Evolutionary conservation across 2,113 vertebrate species (phyloP).

Genomic region (Channa argus): DNA sequence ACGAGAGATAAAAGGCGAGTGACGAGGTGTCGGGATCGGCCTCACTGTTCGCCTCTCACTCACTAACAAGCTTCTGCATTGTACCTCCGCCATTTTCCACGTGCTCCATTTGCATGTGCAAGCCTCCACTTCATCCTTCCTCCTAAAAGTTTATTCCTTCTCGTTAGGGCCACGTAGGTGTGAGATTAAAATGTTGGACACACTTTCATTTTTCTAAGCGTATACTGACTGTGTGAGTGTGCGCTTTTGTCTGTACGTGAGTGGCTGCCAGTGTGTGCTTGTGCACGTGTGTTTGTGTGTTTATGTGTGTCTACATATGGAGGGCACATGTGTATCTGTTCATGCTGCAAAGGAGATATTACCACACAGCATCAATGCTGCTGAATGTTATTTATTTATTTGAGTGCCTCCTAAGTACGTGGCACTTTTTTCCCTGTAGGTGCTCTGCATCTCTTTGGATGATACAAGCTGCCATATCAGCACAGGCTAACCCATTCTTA

Average conservation of each 20-base stretch:
- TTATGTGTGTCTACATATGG: conserved; percentile 35
- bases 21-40: conserved; percentile 98
- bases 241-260: background rate
- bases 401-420: conserved; percentile 73
- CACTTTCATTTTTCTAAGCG: conserved; percentile 73
- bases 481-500: conserved; percentile 85
- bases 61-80: conserved; percentile 98
- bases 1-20: conserved; percentile 97
- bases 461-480: conserved; percentile 86
- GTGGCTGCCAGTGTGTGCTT: background rate
- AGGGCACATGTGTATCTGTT: conserved; percentile 40
- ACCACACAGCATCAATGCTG: conserved; percentile 62
- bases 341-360: conserved; percentile 61
- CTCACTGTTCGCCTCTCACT: conserved; percentile 96
- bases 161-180: conserved; percentile 80
- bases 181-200: conserved; percentile 82
- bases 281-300: background rate
- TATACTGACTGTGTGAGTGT: conserved; percentile 2
- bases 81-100: conserved; percentile 90
- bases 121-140: conserved; percentile 83
- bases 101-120: conserved; percentile 90
- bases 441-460: conserved; percentile 77
- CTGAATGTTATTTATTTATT: conserved; percentile 76
- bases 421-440: conserved; percentile 52
- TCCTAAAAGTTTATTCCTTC: conserved; percentile 84